A percentile compares a stretch with the other conserved stretches of the same genome.
Evolutionary conservation across 2,888 invertebrate species (phyloP).

Genomic region (Ormyrus pomaceus): DNA sequence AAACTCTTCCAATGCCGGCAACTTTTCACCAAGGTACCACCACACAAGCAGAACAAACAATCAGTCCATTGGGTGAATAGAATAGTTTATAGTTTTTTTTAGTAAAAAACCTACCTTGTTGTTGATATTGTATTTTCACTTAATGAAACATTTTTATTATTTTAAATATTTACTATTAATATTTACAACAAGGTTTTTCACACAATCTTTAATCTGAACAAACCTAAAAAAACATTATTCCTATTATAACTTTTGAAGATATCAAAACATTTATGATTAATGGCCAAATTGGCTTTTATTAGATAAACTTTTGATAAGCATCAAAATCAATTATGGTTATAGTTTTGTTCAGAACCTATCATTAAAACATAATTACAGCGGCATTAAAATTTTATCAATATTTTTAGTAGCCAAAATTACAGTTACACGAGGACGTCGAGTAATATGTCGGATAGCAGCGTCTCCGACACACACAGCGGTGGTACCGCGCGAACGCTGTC

Average conservation of each 20-base stretch:
- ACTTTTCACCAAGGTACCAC: conserved; percentile 71
- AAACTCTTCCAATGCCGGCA: conserved; percentile 67
- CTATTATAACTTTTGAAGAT: no score
- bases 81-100: conserved; percentile 29
- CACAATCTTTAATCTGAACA: no score
- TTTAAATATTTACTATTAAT: background rate
- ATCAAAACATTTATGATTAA: no score
- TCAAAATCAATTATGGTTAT: no score
- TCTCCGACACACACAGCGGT: conserved; percentile 74
- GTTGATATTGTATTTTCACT: background rate
- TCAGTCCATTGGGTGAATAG: conserved; percentile 62
- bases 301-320: no score
- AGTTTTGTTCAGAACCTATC: no score
- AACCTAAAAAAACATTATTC: no score
- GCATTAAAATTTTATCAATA: background rate
- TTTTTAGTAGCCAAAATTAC: conserved; percentile 63
- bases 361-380: no score
- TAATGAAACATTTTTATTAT: background rate
- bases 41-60: conserved; percentile 68
- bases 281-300: no score
- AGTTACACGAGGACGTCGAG: conserved; percentile 69
- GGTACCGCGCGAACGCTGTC: conserved; percentile 73
- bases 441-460: conserved; percentile 74
- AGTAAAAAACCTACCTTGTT: conserved; percentile 11
- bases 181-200: background rate